These are phyloP conservation scores for Spongilla lacustris DNA, from an alignment of 37 sponge, comb jelly and placozoan species.

Conservation along the genomic window DNA sequence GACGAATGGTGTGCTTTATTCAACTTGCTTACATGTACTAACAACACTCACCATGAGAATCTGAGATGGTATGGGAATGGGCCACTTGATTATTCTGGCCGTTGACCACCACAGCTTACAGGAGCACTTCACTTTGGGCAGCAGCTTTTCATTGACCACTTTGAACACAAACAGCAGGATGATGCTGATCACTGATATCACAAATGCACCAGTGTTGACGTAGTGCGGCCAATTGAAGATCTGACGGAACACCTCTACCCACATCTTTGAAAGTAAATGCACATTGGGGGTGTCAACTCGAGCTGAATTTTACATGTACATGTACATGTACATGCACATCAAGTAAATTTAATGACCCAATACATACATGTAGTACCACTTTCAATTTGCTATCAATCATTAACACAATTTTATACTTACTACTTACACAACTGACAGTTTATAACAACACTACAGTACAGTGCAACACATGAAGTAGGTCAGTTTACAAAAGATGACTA, in stretches of 20 bases:
- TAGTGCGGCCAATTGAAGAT: neutral
- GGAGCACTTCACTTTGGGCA: slow-evolving; percentile 20
- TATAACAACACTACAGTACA: too few species aligned
- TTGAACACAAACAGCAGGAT: slow-evolving; percentile 49
- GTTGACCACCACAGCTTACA: neutral
- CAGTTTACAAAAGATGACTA: too few species aligned
- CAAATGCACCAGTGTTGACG: slow-evolving; percentile 49
- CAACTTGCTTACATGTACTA: too few species aligned
- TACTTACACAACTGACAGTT: too few species aligned
- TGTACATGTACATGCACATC: too few species aligned
- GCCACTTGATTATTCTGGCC: slow-evolving; percentile 43
- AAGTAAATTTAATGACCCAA: too few species aligned
- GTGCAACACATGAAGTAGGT: too few species aligned
- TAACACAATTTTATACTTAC: too few species aligned
- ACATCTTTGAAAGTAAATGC: slow-evolving; percentile 28
- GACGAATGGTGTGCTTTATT: too few species aligned
- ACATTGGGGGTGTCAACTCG: neutral
- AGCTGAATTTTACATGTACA: too few species aligned
- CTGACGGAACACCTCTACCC: slow-evolving; percentile 37
- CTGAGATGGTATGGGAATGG: slow-evolving; percentile 78
- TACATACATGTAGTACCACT: too few species aligned
- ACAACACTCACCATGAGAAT: slow-evolving; percentile 63
- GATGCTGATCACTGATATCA: slow-evolving; percentile 48
- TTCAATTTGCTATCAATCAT: too few species aligned
- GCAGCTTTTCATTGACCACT: slow-evolving; percentile 25